Evolutionary conservation across 1,140 invertebrate genomes (phyloP).

Genomic region (Aphaenogaster floridana): DNA sequence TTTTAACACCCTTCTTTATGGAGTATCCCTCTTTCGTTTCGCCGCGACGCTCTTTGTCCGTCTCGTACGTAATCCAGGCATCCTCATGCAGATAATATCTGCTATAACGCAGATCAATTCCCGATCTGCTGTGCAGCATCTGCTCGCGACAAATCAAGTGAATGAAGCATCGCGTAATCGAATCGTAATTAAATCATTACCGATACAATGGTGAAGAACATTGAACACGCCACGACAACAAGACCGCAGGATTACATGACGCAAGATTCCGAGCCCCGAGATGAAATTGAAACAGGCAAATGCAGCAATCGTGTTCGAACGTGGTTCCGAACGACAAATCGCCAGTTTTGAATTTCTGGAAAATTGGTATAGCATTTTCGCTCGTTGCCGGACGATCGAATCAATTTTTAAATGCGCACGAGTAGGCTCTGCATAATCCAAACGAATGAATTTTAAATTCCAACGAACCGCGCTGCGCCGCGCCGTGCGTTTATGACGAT

Average conservation of each 20-base stretch:
- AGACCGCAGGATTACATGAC: slow-evolving; percentile 5
- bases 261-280: not conserved
- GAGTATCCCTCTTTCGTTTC: not conserved
- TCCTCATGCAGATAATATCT: not conserved
- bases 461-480: slow-evolving; percentile 5
- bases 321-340: not conserved
- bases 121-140: slow-evolving; percentile 4
- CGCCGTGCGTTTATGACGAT: slow-evolving; percentile 1
- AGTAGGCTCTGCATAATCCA: slow-evolving; percentile 69
- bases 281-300: not conserved
- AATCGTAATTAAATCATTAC: slow-evolving; percentile 72
- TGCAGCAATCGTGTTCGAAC: not conserved
- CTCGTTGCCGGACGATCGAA: slow-evolving; percentile 58
- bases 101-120: slow-evolving; percentile 62
- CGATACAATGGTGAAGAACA: slow-evolving; percentile 54
- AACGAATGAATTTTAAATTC: slow-evolving; percentile 62
- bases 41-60: not conserved
- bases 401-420: slow-evolving; percentile 66
- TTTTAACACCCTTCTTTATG: not conserved
- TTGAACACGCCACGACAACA: slow-evolving; percentile 40
- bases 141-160: slow-evolving; percentile 50
- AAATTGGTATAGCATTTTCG: slow-evolving; percentile 49
- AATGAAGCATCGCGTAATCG: slow-evolving; percentile 68
- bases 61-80: slow-evolving; percentile 21
- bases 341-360: not conserved